phyloP scores from a whole-genome alignment of 1,140 invertebrate genomes.

The Coboldia fuscipes region DNA sequence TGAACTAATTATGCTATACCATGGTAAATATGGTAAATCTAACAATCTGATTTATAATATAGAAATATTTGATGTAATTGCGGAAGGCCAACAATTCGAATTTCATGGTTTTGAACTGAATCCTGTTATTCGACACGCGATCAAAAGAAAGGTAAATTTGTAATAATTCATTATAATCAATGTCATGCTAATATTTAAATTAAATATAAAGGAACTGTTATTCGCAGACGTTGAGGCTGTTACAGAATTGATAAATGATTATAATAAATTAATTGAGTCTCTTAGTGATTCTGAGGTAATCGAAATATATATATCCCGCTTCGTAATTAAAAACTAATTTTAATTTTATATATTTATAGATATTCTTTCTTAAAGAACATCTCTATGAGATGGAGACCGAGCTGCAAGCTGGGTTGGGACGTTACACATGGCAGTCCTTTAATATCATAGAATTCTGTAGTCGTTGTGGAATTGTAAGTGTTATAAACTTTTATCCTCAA shows the following conservation, averaged over 20 bases:
- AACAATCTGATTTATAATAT: too few relatives aligned
- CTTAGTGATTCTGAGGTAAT: constrained; percentile 36
- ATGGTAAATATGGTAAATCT: too few relatives aligned
- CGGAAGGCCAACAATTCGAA: constrained; percentile 54
- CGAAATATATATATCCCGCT: too few relatives aligned
- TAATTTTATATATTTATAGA: too few relatives aligned
- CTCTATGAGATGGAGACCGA: constrained; percentile 50
- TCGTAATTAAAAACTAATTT: too few relatives aligned
- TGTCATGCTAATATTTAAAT: too few relatives aligned
- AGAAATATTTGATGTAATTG: constrained; percentile 45
- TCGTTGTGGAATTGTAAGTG: constrained; percentile 28
- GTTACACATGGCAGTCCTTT: constrained; percentile 67
- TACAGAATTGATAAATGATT: constrained; percentile 31
- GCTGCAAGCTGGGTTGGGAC: constrained; percentile 54
- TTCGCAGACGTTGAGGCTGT: constrained; percentile 36
- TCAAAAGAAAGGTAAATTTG: constrained; percentile 13
- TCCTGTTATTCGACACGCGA: constrained; percentile 13
- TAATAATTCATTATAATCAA: neutral
- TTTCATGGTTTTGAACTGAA: constrained; percentile 43
- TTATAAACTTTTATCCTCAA: constrained; percentile 6
- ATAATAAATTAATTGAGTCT: constrained; percentile 31
- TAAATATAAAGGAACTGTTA: constrained; percentile 31
- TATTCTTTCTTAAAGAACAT: constrained; percentile 22
- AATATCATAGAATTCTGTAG: constrained; percentile 51
- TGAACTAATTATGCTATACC: too few relatives aligned